Conservation (phyloP, 2,113 vertebrate genomes). For the Gallinago undulata region DNA sequence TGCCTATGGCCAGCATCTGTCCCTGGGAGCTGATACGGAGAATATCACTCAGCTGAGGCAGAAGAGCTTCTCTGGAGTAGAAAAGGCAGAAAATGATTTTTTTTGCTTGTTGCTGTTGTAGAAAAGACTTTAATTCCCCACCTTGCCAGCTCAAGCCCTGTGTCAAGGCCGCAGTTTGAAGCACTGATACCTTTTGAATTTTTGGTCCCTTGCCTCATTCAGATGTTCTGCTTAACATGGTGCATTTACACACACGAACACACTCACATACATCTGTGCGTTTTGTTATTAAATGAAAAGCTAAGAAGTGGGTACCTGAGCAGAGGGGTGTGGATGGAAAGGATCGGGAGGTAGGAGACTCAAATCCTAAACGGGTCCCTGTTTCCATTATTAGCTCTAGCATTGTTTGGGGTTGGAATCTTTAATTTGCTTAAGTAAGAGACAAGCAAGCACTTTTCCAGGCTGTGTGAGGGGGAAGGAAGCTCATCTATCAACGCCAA, state of each 20-base stretch:
- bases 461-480: background rate
- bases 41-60: accelerated
- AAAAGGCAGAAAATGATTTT: background rate
- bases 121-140: background rate
- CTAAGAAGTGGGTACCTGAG: background rate
- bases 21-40: background rate
- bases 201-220: accelerated
- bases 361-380: background rate
- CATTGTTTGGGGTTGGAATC: background rate
- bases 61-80: background rate
- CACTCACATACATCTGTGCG: background rate
- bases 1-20: background rate
- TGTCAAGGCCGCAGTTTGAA: background rate
- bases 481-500: conserved; percentile 12
- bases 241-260: background rate
- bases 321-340: background rate
- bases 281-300: background rate
- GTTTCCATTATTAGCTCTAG: background rate
- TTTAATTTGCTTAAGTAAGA: conserved; percentile 14
- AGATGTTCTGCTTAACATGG: background rate
- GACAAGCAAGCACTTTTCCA: conserved; percentile 20
- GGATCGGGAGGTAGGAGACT: background rate
- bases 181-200: background rate
- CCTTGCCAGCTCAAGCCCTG: background rate
- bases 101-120: background rate